phyloP scores from a whole-genome alignment of 2,113 vertebrate genomes.

The Rhabdomys dilectus region DNA sequence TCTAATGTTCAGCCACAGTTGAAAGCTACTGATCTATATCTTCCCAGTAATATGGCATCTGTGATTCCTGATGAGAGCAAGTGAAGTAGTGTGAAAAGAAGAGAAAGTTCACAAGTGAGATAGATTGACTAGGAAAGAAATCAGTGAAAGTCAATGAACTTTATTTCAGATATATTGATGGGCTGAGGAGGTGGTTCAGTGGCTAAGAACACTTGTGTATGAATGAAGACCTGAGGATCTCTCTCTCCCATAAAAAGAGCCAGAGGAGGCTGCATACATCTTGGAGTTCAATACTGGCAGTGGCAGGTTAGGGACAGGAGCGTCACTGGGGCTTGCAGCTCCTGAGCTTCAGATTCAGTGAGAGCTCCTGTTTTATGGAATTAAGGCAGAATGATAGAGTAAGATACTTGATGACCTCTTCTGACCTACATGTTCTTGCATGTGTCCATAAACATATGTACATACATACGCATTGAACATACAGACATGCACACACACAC shows the following conservation, averaged over 20 bases:
- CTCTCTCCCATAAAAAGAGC: too few relatives aligned
- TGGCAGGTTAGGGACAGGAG: too few relatives aligned
- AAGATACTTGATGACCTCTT: not conserved
- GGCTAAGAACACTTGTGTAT: not conserved
- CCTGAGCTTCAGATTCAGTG: not conserved
- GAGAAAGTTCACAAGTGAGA: not conserved
- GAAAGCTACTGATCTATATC: slow-evolving; percentile 28
- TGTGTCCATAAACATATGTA: not conserved
- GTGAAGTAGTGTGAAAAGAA: not conserved
- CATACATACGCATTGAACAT: not conserved
- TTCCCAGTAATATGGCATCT: not conserved
- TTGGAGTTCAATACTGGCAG: too few relatives aligned
- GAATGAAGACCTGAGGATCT: too few relatives aligned
- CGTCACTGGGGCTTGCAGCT: not conserved
- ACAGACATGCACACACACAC: not conserved
- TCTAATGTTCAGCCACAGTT: not conserved
- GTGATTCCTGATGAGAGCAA: not conserved
- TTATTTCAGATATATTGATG: not conserved
- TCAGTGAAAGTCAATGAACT: not conserved
- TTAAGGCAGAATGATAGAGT: not conserved
- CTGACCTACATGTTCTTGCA: not conserved
- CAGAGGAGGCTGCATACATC: too few relatives aligned
- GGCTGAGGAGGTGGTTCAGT: not conserved
- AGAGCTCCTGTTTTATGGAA: not conserved
- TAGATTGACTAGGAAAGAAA: not conserved